A percentile compares a stretch with the other conserved stretches of the same genome.
These are phyloP conservation scores for Gambelia wislizenii DNA, from an alignment of 2,797 vertebrate genomes.

Conservation along the genomic window DNA sequence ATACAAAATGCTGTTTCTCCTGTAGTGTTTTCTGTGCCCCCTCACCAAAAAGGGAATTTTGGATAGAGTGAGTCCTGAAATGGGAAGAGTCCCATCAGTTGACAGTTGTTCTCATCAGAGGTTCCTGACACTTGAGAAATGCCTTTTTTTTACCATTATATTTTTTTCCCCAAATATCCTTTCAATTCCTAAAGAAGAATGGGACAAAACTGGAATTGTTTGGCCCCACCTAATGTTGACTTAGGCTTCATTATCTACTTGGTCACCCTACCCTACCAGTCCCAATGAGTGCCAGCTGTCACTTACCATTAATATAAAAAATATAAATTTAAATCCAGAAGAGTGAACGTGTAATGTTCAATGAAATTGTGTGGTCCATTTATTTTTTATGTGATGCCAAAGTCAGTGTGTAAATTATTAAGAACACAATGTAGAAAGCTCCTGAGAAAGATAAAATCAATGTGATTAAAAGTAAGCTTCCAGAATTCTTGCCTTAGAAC, in stretches of 20 bases:
- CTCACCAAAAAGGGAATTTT: no score
- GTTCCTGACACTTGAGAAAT: no score
- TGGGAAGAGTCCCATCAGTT: no score
- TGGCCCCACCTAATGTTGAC: background rate
- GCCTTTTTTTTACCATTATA: no score
- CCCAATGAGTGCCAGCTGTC: background rate
- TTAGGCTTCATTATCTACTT: background rate
- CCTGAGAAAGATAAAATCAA: conserved; percentile 58
- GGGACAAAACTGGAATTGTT: background rate
- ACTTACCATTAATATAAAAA: conserved; percentile 37
- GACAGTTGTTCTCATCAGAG: no score
- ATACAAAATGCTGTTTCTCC: no score
- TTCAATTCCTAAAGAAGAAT: no score
- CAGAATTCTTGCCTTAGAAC: conserved; percentile 59
- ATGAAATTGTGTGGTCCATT: conserved; percentile 65
- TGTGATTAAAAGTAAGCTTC: conserved; percentile 69
- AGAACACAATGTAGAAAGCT: conserved; percentile 58
- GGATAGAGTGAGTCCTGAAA: no score
- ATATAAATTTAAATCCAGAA: conserved; percentile 57
- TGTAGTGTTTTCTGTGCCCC: no score
- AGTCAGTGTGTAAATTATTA: conserved; percentile 62
- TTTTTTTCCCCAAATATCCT: no score
- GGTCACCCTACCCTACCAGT: background rate
- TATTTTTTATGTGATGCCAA: conserved; percentile 66
- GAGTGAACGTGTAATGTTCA: conserved; percentile 55